Base-by-base conservation (phyloP, 1,140 invertebrate genomes). In the Drosophila carrolli region DNA sequence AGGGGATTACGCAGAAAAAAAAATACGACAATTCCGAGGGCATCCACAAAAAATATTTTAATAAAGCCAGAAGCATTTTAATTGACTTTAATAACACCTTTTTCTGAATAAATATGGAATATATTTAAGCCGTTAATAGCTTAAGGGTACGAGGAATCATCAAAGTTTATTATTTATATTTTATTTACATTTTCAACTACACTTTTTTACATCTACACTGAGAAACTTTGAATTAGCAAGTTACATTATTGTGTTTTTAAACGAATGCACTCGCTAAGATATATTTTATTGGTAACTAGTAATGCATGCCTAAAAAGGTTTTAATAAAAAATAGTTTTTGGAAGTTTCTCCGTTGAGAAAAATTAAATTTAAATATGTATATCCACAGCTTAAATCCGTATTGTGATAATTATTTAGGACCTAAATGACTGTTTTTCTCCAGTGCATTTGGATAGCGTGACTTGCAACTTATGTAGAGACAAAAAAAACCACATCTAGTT, bases 401-500 rank as follows among this genome's bases (percentile, higher is more conserved):
- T 23, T 47, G 4, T 10, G 4, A 6, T 6, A 6, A 2, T 4
- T 23, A 27, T 47, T 16, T 19, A 5, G 19, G 13, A 5, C 6
- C 0, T 8, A 19, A 37, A 9, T 37, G 4, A 14, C 5, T 10
- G 9, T 8, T 32, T 58, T 62, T 0, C 6, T 19, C 0, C 65
- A 44, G 65, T 65, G 65, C 19, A 68, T 1, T 1, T 23, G 37
- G 27, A 48, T 71, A 40, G 65, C 67, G 53, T 71, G 67, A 71
- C 65, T 71, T 48, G 51, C 65, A 71, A 19, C 29, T 29, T 2
- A 27, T n/a, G 32, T 32, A 43, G 10, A 48, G 19, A 40, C 63
- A 70, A 70, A 35, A 37, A 38, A 32, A 57, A 47, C 44, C 40
- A 65, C 58, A 53, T 54, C 38, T n/a, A 73, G 67, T 66, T 59